Evolutionary conservation across 1,140 invertebrate species (phyloP).

Genomic region (Drepana arcuata): DNA sequence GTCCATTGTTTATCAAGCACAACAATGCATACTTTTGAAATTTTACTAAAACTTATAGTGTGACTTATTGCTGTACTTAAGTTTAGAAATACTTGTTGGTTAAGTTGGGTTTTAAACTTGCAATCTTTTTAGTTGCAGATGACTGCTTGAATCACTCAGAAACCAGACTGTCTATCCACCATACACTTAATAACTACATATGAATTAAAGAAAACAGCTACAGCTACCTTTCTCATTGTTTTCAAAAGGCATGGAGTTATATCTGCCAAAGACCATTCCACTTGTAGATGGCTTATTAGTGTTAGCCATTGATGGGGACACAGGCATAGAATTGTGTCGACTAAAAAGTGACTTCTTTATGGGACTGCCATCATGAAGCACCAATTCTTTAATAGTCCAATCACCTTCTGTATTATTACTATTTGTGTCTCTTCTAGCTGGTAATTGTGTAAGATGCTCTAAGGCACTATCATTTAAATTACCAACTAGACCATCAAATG

Average conservation of each 20-base stretch:
- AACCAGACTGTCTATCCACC: too few species aligned
- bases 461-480: constrained; percentile 66
- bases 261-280: constrained; percentile 47
- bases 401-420: constrained; percentile 8
- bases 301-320: constrained; percentile 38
- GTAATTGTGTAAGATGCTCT: constrained; percentile 52
- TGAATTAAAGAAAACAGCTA: too few species aligned
- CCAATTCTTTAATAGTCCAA: constrained; percentile 31
- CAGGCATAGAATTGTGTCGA: constrained; percentile 63
- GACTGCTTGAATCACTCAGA: too few species aligned
- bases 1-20: too few species aligned
- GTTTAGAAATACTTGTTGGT: too few species aligned
- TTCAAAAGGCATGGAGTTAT: constrained; percentile 61
- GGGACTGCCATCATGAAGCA: constrained; percentile 34
- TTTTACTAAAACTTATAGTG: too few species aligned
- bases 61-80: too few species aligned
- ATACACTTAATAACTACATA: too few species aligned
- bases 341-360: constrained; percentile 41
- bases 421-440: constrained; percentile 16
- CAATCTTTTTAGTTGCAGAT: too few species aligned
- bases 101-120: too few species aligned
- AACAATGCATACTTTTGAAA: too few species aligned
- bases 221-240: constrained; percentile 29
- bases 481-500: constrained; percentile 63
- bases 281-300: constrained; percentile 41